Base-by-base conservation (phyloP, 2,888 invertebrate species). In the Acanthosepion pharaonis region DNA sequence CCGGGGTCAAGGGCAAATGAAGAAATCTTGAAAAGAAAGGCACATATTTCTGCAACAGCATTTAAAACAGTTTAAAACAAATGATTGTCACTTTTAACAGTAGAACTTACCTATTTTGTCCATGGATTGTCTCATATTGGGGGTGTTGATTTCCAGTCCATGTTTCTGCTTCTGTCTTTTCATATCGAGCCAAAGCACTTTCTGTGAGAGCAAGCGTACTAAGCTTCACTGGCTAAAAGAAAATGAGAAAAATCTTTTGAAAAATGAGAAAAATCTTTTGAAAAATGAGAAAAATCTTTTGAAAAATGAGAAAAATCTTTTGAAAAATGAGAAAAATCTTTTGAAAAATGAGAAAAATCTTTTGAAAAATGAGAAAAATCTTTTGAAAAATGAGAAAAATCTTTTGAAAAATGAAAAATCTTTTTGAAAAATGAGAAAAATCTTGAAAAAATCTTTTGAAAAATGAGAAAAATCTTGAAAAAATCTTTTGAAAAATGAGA, bases 61-160 rank as follows among this genome's bases (percentile, higher is more conserved):
- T n/a, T n/a, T n/a, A n/a, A 78, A 78, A 33, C 78, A 15, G 11
- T n/a, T 25, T 4, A 55, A 42, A 42, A 42, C 42, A 42, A 42
- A 42, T 42, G 55, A 93, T 49, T 48, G 92, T 15, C 42, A 93
- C 91, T 20, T n/a, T 78, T 33, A 78, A 78, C 11, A 8, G 28
- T 9, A 25, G 28, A n/a, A 91, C 94, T 95, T 95, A 97, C 97
- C 99, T 98, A 97, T 99, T 99, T 97, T 99, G 99, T 92, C 99
- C 99, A 97, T 99, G 99, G 59, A 99, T 98, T 48, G 98, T 98
- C 97, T 99, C 99, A 93, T 99, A 98, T 97, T 99, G 99, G 28
- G 98, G 98, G 96, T 98, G 98, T 25, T 99, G 99, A 0, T 99
- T 99, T 98, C 99, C 99, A 96, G 98, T 98, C 93, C 99, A 98